Base-by-base conservation (phyloP, 1,140 invertebrate species). In the Scylla paramamosain region DNA sequence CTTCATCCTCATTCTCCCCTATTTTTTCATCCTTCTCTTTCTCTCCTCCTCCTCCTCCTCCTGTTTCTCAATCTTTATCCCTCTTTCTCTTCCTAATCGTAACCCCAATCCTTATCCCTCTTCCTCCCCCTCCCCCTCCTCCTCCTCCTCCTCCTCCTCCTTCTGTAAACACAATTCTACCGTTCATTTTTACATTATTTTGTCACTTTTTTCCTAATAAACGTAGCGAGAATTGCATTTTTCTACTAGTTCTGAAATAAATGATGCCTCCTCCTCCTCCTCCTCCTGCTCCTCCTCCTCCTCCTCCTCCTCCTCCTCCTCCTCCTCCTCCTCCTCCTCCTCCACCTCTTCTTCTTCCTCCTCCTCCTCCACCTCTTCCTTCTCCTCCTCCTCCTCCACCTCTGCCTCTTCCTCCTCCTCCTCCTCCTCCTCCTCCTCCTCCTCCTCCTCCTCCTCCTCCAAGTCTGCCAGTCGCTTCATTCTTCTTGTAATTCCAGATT, bases 51-150 rank as follows among this genome's bases (percentile, higher is more conserved):
- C 1, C 20, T n/a, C 67, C 67, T 77, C 67, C n/a, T 77, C 67
- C 25, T 77, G 0, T 20, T 77, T 20, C 67, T 77, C 25, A 12
- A 39, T 39, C 39, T 20, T 77, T 20, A 6, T 77, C 20, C n/a
- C n/a, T 67, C 59, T 20, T 77, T 20, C 67, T 77, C 8, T 20
- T 77, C 67, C 39, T 39, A 39, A 39, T 39, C 39, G 39, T 39
- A 39, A 39, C 6, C 39, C 39, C 39, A 39, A 39, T 39, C 39
- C 67, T 77, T 20, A 6, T 77, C 20, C n/a, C 67, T 77, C 67
- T 8, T 77, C 67, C 67, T 77, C n/a, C 67, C n/a, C 67, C 67
- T 77, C 67, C 67, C n/a, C 67, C 67, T 77, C 67, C 67, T 77
- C n/a, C 67, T 77, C 25, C 67, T 77, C 67, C 25, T 77, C 20